Evolutionary conservation across 2,113 vertebrate genomes (phyloP), one percentile per base, ranked within the genome.

Genomic region (Cebidichthys violaceus): DNA sequence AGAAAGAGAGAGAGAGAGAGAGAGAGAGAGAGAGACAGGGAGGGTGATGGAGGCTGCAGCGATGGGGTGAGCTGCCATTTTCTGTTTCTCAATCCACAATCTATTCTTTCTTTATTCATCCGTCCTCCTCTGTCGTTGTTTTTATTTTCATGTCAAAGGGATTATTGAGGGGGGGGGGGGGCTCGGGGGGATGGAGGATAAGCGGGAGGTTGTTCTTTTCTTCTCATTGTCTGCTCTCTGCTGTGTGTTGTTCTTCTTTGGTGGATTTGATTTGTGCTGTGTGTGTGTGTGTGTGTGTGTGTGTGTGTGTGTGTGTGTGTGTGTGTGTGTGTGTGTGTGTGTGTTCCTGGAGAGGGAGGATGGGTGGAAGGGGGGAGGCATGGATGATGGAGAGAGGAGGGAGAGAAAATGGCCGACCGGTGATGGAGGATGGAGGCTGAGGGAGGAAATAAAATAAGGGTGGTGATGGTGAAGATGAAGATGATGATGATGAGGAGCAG

Each of bases 61-160:
- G 84, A 93, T 93, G 92, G 92, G 92, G 92, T 93, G 88, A 93
- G 92, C 92, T 91, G 88, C 92, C 92, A 91, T 93, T 91, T 93
- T 92, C 88, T 91, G 72, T 83, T 86, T 88, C 75, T 88, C 83
- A 75, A 82, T 81, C 79, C 80, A 24, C 4, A 20, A 29, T 62
- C 41, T 29, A 6, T 81, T 52, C 73, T 24, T 33, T 82, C 75
- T 65, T 62, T 4, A 41, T 82, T 47, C 24, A 15, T 45, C 52
- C 20, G 2, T n/a, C 31, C 15, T 73, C 50, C 2, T 22, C 29
- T 13, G 0, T 18, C 24, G 3, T 1, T 10, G 33, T 5, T 31
- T 55, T 27, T 27, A 3, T 17, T 22, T 24, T 20, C 7, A 18
- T 60, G 45, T 41, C 20, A 59, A 22, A 35, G 1, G 59, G 59